phyloP scores from a whole-genome alignment of 2,888 invertebrate species.

The Yponomeuta plumbellus region DNA sequence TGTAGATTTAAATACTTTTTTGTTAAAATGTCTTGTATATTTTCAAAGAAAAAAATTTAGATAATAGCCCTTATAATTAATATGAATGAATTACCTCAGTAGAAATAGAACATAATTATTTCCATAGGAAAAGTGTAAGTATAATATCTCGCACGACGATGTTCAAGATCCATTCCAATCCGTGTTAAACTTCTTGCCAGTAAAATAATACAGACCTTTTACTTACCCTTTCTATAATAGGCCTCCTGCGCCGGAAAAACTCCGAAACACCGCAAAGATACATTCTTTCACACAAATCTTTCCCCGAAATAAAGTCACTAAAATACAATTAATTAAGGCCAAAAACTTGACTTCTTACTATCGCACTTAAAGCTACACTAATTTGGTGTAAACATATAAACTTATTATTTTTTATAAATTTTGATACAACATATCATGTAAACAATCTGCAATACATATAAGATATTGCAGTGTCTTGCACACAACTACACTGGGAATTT shows the following conservation, averaged over 20 bases:
- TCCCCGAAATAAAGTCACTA: neutral
- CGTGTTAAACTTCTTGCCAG: too few species aligned
- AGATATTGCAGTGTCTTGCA: too few species aligned
- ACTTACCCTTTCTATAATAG: slow-evolving; percentile 54
- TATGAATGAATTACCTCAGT: too few species aligned
- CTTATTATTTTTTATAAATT: neutral
- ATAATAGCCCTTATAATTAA: too few species aligned
- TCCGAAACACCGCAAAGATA: slow-evolving; percentile 60
- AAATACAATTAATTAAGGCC: neutral
- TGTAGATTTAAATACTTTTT: too few species aligned
- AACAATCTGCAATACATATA: neutral
- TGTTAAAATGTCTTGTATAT: too few species aligned
- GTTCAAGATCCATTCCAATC: too few species aligned
- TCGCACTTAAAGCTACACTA: neutral
- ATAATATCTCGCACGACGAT: too few species aligned
- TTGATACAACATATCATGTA: neutral
- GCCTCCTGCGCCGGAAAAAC: slow-evolving; percentile 52
- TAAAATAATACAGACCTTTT: neutral
- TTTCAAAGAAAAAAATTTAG: too few species aligned
- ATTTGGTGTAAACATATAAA: neutral
- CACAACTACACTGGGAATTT: too few species aligned
- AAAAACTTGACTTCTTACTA: neutral
- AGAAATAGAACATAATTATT: too few species aligned
- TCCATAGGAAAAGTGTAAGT: too few species aligned
- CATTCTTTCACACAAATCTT: slow-evolving; percentile 32